These are phyloP conservation scores for Drosophila kuntzei DNA, from an alignment of 2,888 invertebrate species.

Conservation along the genomic window DNA sequence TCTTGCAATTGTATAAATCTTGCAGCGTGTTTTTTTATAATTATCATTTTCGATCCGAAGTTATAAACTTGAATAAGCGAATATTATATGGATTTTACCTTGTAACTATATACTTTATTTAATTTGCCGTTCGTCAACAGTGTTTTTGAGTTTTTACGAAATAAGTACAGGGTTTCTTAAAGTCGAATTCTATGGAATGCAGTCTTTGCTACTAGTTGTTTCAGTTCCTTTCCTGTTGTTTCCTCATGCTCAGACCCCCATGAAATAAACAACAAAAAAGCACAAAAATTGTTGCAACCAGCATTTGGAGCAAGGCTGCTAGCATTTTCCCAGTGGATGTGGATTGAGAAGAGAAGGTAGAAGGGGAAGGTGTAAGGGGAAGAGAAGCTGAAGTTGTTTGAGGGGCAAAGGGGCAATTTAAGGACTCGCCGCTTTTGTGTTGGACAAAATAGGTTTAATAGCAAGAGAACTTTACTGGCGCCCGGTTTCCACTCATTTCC, in stretches of 20 bases:
- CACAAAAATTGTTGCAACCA: constrained; percentile 62
- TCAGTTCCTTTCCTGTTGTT: constrained; percentile 39
- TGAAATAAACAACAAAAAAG: constrained; percentile 56
- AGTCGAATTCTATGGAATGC: background rate
- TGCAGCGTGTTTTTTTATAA: too few relatives aligned
- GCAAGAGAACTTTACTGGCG: constrained; percentile 45
- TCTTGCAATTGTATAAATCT: too few relatives aligned
- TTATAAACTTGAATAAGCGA: too few relatives aligned
- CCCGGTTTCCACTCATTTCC: constrained; percentile 63
- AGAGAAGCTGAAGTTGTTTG: constrained; percentile 12
- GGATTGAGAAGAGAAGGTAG: background rate
- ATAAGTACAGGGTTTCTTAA: background rate
- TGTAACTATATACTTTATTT: too few relatives aligned
- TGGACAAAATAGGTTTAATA: constrained; percentile 64
- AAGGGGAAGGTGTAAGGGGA: background rate
- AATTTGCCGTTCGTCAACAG: too few relatives aligned
- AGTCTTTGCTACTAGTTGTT: constrained; percentile 15
- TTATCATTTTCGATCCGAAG: too few relatives aligned
- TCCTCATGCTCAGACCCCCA: constrained; percentile 50
- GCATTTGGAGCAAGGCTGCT: constrained; percentile 70
- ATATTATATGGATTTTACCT: too few relatives aligned
- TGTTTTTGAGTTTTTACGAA: background rate
- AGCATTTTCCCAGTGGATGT: constrained; percentile 32
- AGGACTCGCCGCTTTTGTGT: constrained; percentile 61
- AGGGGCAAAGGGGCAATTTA: constrained; percentile 41